phyloP scores from a whole-genome alignment of 2,113 vertebrate species.

The Sialia sialis region DNA sequence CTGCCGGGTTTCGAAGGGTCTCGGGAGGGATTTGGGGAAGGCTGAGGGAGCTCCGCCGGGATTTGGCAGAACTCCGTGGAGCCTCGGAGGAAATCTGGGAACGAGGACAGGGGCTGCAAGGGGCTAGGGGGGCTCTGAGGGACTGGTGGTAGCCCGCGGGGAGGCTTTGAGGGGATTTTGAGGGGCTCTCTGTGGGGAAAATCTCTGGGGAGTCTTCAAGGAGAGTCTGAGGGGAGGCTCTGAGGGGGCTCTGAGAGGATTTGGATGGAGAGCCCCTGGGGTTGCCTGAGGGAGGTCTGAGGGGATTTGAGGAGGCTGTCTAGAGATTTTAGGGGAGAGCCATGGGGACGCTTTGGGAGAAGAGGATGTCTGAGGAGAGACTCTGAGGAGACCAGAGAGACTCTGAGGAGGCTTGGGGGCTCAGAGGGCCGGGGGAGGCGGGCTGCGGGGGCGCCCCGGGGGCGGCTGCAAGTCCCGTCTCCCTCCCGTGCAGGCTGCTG shows the following conservation, averaged over 20 bases:
- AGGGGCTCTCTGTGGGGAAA: not conserved
- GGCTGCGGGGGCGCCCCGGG: not conserved
- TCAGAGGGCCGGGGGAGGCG: not conserved
- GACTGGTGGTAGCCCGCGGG: not conserved
- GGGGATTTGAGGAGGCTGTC: not conserved
- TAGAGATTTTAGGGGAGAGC: not conserved
- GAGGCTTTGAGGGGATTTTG: not conserved
- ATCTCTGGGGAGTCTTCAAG: not conserved
- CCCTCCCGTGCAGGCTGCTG: conserved; percentile 55
- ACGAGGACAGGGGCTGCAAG: not conserved
- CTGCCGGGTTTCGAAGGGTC: not conserved
- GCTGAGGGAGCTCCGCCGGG: not conserved
- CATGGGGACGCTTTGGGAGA: not conserved
- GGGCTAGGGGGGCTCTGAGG: not conserved
- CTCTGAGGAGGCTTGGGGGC: not conserved
- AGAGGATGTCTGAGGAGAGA: not conserved
- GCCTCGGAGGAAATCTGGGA: not conserved
- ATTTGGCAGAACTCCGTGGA: not conserved
- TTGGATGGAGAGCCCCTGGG: not conserved
- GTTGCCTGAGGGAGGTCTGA: not conserved
- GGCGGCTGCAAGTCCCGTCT: not conserved
- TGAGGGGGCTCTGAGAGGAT: not conserved
- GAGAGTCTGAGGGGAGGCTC: not conserved
- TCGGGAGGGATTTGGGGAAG: not conserved
- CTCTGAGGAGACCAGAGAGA: not conserved